phyloP scores from a whole-genome alignment of 1,140 invertebrate species.

The Conus ventricosus region DNA sequence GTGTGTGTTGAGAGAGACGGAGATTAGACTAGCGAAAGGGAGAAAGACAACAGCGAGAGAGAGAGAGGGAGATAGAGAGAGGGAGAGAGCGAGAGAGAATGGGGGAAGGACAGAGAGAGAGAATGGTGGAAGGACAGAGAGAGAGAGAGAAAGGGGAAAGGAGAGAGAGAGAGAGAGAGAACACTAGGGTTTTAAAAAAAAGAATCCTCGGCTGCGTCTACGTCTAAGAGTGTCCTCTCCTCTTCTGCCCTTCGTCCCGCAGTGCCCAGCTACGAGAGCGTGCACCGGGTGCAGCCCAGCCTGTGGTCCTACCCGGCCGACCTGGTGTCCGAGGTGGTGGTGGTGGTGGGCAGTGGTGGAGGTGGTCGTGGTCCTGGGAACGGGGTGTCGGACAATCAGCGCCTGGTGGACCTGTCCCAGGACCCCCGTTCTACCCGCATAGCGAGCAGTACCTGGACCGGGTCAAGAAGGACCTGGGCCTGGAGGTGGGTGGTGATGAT shows the following conservation, averaged over 20 bases:
- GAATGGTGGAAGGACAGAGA: no score
- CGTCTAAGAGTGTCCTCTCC: not conserved
- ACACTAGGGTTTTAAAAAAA: no score
- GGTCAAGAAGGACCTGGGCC: slow-evolving; percentile 54
- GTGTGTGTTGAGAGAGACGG: no score
- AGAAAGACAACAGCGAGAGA: no score
- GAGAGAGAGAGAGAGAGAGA: no score
- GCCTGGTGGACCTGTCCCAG: slow-evolving; percentile 62
- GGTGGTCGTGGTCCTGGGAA: slow-evolving; percentile 12
- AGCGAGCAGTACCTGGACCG: slow-evolving; percentile 56
- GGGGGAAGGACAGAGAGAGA: no score
- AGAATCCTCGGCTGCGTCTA: no score
- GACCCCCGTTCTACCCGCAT: slow-evolving; percentile 60
- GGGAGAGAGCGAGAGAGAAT: no score
- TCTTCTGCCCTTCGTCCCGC: slow-evolving; percentile 60
- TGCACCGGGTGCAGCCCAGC: slow-evolving; percentile 86
- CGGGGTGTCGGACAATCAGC: slow-evolving; percentile 66
- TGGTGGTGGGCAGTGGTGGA: slow-evolving; percentile 13
- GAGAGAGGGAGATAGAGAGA: no score
- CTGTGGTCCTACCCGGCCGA: slow-evolving; percentile 85
- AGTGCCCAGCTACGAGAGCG: slow-evolving; percentile 87
- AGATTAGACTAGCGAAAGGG: no score
- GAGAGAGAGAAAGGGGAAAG: no score
- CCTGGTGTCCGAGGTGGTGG: slow-evolving; percentile 62
- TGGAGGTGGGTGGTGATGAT: not conserved